Evolutionary conservation across 2,113 vertebrate species (phyloP).

Genomic region (Bucco capensis): DNA sequence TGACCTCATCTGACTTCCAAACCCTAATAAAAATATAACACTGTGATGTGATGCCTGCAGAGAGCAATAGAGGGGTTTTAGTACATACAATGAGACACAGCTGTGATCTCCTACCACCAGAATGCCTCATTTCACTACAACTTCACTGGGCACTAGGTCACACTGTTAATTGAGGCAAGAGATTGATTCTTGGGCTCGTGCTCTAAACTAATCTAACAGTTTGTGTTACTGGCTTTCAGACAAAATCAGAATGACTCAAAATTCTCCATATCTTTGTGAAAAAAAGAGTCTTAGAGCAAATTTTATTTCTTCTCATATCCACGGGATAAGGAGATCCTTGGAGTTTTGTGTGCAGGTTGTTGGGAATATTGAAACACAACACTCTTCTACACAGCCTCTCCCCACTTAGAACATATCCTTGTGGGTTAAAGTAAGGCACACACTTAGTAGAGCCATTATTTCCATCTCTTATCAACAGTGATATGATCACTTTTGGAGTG

Average conservation of each 20-base stretch:
- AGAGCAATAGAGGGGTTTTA: constrained; percentile 30
- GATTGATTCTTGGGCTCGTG: background rate
- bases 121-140: background rate
- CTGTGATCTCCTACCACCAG: background rate
- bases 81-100: constrained; percentile 2
- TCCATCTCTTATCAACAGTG: background rate
- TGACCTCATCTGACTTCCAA: constrained; percentile 29
- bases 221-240: background rate
- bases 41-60: background rate
- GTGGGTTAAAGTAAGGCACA: background rate
- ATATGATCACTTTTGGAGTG: background rate
- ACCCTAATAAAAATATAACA: constrained; percentile 8
- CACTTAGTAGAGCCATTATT: background rate
- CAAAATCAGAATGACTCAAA: background rate
- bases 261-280: background rate
- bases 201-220: background rate
- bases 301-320: background rate
- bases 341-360: background rate
- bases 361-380: background rate
- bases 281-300: background rate
- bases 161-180: background rate
- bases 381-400: background rate
- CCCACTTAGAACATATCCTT: background rate
- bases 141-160: background rate
- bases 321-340: background rate